Evolutionary conservation across 2,888 invertebrate genomes (phyloP), one percentile per base, ranked within the genome.

Genomic region (Liopterus haemorrhoidalis): DNA sequence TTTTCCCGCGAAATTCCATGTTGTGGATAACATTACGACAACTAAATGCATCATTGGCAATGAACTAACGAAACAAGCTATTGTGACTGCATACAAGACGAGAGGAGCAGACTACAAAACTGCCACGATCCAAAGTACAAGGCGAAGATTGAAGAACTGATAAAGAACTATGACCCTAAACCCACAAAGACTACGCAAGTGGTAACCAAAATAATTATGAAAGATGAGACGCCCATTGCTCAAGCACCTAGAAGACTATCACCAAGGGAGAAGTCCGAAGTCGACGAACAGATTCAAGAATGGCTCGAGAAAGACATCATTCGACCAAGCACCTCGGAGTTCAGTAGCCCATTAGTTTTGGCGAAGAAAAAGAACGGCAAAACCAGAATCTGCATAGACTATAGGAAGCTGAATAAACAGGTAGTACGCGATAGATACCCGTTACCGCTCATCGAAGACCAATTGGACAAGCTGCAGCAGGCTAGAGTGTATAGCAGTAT

Each of bases 381-480:
- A 8, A 4, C 16, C 16, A 22, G 37, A 24, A 37, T 37, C 24
- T 37, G 37, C 15, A 9, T 37, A 11, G 37, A 37, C 15, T 37
- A 24, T 24, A 14, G 37, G 2, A 11, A 37, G 9, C 14, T 37
- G 11, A 24, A 37, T 14, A 5, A n/a, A n/a, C 16, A 5, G n/a
- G 15, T 9, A 3, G n/a, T 37, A n/a, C 3, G 24, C 20, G 36
- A 36, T 8, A 6, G 12, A 24, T 62, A 55, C 45, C 63, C 60
- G 3, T 45, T 63, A 15, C 61, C 62, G 2, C 11, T 60, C 2
- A 59, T 60, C 4, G 59, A 61, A 15, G 55, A 57, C 22, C 50
- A 54, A 4, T 50, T 62, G 8, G 54, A 57, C n/a, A 41, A 47
- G 5, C 20, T 59, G 8, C 40, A 48, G 22, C 48, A 43, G 50